phyloP scores from a whole-genome alignment of 2,888 invertebrate genomes.

The Rutpela maculata region DNA sequence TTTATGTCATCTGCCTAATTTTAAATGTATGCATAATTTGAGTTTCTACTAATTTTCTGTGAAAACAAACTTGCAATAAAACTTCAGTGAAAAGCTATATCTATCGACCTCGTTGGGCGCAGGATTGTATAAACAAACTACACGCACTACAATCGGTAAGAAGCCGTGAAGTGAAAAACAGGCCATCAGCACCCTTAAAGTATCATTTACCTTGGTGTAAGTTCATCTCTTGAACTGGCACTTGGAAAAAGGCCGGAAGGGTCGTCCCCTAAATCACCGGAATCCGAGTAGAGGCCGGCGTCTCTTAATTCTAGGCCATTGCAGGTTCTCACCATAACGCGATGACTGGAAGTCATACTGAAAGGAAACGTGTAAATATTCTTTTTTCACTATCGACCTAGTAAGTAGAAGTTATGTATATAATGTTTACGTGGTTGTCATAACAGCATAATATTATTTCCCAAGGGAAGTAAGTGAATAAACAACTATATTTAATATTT shows the following conservation, averaged over 20 bases:
- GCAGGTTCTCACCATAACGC: constrained; percentile 86
- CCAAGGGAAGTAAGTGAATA: no score
- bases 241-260: constrained; percentile 76
- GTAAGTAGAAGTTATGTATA: no score
- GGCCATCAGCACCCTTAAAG: neutral
- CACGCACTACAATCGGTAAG: neutral
- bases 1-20: no score
- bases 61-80: neutral
- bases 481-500: no score
- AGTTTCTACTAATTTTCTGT: neutral
- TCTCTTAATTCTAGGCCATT: constrained; percentile 86
- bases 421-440: no score
- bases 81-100: no score
- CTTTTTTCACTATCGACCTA: no score
- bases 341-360: constrained; percentile 66
- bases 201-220: constrained; percentile 75
- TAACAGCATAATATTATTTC: no score
- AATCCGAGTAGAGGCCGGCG: constrained; percentile 68
- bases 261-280: constrained; percentile 70
- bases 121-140: neutral
- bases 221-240: constrained; percentile 77
- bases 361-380: neutral
- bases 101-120: no score
- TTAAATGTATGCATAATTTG: no score
- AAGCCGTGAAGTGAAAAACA: neutral